These are phyloP conservation scores for Catharus minimus DNA, from an alignment of 2,113 vertebrate species.

Conservation along the genomic window DNA sequence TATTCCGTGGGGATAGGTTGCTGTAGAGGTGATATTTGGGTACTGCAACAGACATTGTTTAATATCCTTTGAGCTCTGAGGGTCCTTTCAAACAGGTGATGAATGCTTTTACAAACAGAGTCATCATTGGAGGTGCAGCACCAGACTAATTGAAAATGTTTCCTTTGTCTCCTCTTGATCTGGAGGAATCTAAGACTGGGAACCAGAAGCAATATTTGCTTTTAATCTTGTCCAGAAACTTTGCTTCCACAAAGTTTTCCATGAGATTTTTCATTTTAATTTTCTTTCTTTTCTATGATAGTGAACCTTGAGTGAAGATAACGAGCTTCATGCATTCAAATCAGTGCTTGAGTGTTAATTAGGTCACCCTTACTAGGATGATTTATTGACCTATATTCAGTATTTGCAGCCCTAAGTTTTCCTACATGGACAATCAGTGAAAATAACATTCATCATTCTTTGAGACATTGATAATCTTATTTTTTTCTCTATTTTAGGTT, in stretches of 20 bases:
- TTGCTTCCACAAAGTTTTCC: background rate
- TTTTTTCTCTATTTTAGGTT: slow-evolving; percentile 15
- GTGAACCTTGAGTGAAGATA: background rate
- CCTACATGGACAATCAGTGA: background rate
- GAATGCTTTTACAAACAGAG: background rate
- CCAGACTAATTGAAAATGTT: background rate
- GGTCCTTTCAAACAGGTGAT: background rate
- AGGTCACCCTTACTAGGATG: slow-evolving; percentile 35
- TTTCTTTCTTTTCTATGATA: background rate
- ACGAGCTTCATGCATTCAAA: slow-evolving; percentile 7
- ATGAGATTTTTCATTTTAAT: background rate
- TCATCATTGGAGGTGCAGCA: background rate
- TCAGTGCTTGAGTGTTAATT: slow-evolving; percentile 28
- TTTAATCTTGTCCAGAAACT: background rate
- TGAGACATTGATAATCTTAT: background rate
- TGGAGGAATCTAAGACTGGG: background rate
- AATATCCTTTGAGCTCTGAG: background rate
- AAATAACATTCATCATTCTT: slow-evolving; percentile 47
- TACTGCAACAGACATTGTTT: background rate
- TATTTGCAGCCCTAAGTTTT: slow-evolving; percentile 1
- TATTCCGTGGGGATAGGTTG: background rate
- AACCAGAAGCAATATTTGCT: background rate
- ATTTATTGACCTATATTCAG: slow-evolving; percentile 48
- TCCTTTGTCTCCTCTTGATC: background rate
- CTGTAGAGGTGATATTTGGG: background rate